phyloP scores from a whole-genome alignment of 1,140 invertebrate genomes.

The Eciton burchellii region DNA sequence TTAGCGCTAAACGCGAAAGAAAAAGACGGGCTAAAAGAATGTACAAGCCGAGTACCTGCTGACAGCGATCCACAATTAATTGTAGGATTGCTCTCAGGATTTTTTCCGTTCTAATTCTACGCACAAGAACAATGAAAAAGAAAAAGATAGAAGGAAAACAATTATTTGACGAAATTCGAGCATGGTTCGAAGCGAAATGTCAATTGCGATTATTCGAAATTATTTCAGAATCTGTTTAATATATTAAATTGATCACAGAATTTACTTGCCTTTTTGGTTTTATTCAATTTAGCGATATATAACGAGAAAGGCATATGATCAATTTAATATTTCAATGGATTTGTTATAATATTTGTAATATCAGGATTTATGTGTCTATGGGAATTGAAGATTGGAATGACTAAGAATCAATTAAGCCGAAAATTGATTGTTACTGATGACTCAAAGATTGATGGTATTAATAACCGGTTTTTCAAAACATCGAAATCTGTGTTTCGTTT shows the following conservation, averaged over 20 bases:
- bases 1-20: slow-evolving; percentile 41
- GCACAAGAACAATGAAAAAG: slow-evolving; percentile 2
- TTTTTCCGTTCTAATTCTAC: slow-evolving; percentile 23
- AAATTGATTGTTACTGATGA: background rate
- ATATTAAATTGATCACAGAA: slow-evolving; percentile 3
- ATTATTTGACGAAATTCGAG: background rate
- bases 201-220: slow-evolving; percentile 1
- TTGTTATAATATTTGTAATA: background rate
- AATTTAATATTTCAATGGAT: slow-evolving; percentile 12
- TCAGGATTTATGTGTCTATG: slow-evolving; percentile 15
- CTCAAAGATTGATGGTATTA: background rate
- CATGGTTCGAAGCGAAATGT: background rate
- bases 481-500: background rate
- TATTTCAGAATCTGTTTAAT: slow-evolving; percentile 1
- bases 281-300: background rate
- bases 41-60: slow-evolving; percentile 55
- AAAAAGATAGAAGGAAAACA: background rate
- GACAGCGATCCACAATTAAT: slow-evolving; percentile 43
- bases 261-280: background rate
- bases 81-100: slow-evolving; percentile 31
- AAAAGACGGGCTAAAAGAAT: slow-evolving; percentile 45
- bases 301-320: background rate
- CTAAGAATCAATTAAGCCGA: background rate
- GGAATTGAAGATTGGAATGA: background rate
- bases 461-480: background rate